A percentile compares a stretch with the other conserved stretches of the same genome.
Conservation (phyloP, 1,140 invertebrate genomes). For the Zaprionus ghesquierei region DNA sequence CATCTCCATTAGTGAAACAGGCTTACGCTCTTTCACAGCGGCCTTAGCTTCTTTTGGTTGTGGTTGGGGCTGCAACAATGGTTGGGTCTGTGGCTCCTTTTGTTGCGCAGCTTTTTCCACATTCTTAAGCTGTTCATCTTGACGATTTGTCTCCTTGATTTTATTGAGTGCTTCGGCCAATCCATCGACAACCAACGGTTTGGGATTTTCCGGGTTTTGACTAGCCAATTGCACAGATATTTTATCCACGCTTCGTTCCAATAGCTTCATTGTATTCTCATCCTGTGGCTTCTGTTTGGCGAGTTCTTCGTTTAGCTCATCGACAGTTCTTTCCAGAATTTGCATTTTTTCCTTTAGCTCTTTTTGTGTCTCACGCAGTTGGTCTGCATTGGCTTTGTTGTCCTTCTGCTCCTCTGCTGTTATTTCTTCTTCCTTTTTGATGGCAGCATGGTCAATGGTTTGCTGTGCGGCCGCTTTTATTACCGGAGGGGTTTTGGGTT, state of each 20-base stretch:
- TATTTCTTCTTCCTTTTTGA: conserved; percentile 85
- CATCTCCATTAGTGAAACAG: conserved; percentile 62
- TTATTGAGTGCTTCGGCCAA: conserved; percentile 50
- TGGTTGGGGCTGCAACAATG: conserved; percentile 2
- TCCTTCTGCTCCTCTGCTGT: conserved; percentile 83
- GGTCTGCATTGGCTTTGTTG: conserved; percentile 81
- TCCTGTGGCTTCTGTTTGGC: conserved; percentile 73
- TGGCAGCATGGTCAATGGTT: conserved; percentile 77
- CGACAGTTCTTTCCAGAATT: conserved; percentile 82
- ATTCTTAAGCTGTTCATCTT: conserved; percentile 11
- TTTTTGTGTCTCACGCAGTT: conserved; percentile 82
- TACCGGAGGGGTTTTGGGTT: background rate
- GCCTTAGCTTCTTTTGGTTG: conserved; percentile 1
- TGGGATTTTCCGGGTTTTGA: conserved; percentile 60
- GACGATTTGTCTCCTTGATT: conserved; percentile 31
- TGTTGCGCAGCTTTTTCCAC: background rate
- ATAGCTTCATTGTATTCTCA: conserved; percentile 83
- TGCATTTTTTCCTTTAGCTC: conserved; percentile 85
- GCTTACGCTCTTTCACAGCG: conserved; percentile 25
- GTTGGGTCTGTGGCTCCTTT: background rate
- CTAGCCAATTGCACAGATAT: conserved; percentile 83
- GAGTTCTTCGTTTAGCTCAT: conserved; percentile 83
- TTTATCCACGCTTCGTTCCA: conserved; percentile 82
- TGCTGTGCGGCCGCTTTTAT: conserved; percentile 5
- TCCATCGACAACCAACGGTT: conserved; percentile 21